A percentile compares a stretch with the other conserved stretches of the same genome.
Conservation (phyloP, 2,113 vertebrate genomes). For the Peucedramus taeniatus region DNA sequence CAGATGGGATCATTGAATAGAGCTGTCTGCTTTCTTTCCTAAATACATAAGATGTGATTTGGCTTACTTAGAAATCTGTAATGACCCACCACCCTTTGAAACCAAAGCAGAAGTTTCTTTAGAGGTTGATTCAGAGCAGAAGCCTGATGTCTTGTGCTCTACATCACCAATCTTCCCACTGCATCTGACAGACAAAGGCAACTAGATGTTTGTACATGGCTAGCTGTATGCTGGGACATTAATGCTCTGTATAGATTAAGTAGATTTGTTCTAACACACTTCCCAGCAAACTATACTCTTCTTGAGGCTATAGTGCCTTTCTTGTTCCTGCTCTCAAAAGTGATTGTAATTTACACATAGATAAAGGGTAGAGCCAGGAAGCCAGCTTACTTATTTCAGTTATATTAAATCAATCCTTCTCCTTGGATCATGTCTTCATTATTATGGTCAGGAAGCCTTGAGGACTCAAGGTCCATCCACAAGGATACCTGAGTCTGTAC, state of each 20-base stretch:
- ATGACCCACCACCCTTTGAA: background rate
- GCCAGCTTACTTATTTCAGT: background rate
- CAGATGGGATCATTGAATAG: background rate
- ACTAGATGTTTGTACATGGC: background rate
- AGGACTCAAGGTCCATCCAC: background rate
- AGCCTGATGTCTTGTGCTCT: background rate
- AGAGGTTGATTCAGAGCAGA: background rate
- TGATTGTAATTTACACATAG: background rate
- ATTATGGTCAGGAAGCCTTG: background rate
- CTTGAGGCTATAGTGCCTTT: background rate
- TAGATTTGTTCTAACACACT: background rate
- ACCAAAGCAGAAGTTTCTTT: background rate
- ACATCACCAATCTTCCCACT: background rate
- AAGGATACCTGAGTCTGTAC: background rate
- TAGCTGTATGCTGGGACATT: background rate
- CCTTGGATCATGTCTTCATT: background rate
- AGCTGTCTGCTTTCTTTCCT: background rate
- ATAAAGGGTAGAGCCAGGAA: background rate
- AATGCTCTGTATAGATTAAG: background rate
- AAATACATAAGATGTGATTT: background rate
- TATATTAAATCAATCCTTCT: background rate
- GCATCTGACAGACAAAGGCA: background rate
- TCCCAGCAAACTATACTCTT: background rate
- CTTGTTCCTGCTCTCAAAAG: background rate
- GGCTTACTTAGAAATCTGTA: background rate